Evolutionary conservation across 2,888 invertebrate species (phyloP).

Genomic region (Omphaloscelis lunosa): DNA sequence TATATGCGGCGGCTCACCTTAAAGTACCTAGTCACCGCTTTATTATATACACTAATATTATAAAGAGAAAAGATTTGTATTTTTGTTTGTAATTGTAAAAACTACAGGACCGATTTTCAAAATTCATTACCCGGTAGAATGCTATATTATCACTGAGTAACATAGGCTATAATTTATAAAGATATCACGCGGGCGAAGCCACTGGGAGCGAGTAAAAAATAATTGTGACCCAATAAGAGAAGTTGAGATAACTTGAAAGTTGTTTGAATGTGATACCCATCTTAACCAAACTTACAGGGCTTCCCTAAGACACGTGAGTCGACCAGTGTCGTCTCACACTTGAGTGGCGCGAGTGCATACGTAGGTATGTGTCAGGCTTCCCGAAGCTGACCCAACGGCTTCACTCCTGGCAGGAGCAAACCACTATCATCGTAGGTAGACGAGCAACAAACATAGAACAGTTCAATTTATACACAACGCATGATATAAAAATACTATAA

Average conservation of each 20-base stretch:
- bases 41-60: too few species aligned
- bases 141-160: too few species aligned
- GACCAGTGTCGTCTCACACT: constrained; percentile 80
- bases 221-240: background rate
- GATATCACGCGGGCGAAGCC: too few species aligned
- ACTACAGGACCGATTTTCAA: too few species aligned
- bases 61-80: too few species aligned
- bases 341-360: constrained; percentile 73
- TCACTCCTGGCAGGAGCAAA: constrained; percentile 11
- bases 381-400: constrained; percentile 23
- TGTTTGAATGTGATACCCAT: constrained; percentile 68
- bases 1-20: too few species aligned
- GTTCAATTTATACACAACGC: background rate
- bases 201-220: too few species aligned
- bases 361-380: constrained; percentile 79
- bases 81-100: too few species aligned
- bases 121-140: too few species aligned
- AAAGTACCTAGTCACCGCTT: too few species aligned
- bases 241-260: constrained; percentile 49
- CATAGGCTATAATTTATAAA: too few species aligned
- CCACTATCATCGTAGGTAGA: background rate
- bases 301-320: constrained; percentile 79
- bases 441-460: background rate
- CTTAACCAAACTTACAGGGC: constrained; percentile 69
- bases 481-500: background rate